These are phyloP conservation scores for Biston betularia DNA, from an alignment of 2,888 invertebrate species.

Conservation along the genomic window DNA sequence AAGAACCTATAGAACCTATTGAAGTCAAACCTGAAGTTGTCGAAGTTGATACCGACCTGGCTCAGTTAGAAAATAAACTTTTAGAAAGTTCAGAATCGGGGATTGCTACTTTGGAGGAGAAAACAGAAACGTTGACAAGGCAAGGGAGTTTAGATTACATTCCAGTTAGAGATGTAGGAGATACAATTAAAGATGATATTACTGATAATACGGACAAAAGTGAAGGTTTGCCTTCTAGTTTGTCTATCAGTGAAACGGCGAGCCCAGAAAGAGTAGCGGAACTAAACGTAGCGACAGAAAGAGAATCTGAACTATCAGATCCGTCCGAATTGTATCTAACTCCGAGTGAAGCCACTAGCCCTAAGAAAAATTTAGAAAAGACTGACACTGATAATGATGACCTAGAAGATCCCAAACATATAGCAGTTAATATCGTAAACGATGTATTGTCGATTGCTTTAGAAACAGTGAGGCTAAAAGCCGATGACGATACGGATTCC, in stretches of 20 bases:
- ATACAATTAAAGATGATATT: conserved; percentile 74
- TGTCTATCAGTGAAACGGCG: conserved; percentile 80
- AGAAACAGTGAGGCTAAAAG: conserved; percentile 76
- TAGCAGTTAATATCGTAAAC: conserved; percentile 80
- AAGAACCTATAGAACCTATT: conserved; percentile 46
- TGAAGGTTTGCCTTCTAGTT: conserved; percentile 80
- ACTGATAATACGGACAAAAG: conserved; percentile 81
- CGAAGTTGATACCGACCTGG: conserved; percentile 61
- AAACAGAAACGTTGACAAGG: conserved; percentile 71
- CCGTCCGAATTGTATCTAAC: conserved; percentile 89
- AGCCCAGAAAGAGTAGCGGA: conserved; percentile 79
- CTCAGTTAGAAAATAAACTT: conserved; percentile 64
- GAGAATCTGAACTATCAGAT: conserved; percentile 88
- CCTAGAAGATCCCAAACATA: conserved; percentile 72
- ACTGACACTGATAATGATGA: conserved; percentile 63
- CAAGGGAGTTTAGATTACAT: conserved; percentile 82
- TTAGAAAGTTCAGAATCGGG: conserved; percentile 77
- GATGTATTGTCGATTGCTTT: conserved; percentile 80
- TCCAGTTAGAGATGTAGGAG: conserved; percentile 81
- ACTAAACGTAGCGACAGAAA: conserved; percentile 73
- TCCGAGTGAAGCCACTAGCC: conserved; percentile 88
- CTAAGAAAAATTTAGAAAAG: conserved; percentile 77
- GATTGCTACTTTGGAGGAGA: conserved; percentile 68
- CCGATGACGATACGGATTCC: conserved; percentile 80
- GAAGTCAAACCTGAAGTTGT: conserved; percentile 49